Conservation (phyloP, 2,888 invertebrate species). For the Gari tellinella region DNA sequence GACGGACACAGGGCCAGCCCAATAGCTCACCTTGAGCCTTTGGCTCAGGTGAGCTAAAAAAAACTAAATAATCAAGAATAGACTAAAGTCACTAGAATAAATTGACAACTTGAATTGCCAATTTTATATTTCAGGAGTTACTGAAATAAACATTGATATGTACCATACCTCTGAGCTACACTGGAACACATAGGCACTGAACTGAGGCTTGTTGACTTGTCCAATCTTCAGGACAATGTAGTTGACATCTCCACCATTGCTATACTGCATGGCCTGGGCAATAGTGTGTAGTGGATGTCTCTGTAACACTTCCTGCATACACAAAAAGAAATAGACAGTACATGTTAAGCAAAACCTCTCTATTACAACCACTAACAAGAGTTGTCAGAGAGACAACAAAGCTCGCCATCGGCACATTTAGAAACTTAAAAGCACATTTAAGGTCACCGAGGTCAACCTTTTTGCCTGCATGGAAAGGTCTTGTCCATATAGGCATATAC, state of each 20-base stretch:
- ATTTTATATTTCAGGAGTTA: background rate
- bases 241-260: constrained; percentile 79
- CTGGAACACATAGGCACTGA: constrained; percentile 82
- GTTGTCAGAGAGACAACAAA: no score
- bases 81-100: no score
- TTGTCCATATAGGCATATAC: no score
- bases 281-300: constrained; percentile 82
- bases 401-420: no score
- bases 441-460: no score
- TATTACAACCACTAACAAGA: no score
- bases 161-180: constrained; percentile 80
- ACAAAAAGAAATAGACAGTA: constrained; percentile 4
- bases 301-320: constrained; percentile 78
- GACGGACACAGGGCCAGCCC: no score
- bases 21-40: no score
- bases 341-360: no score
- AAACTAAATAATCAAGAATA: background rate
- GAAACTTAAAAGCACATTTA: no score
- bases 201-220: constrained; percentile 77
- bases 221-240: constrained; percentile 82
- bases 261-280: constrained; percentile 81
- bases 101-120: background rate
- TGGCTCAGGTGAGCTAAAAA: no score
- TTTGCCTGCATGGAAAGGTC: no score
- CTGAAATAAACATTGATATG: background rate